A percentile compares a stretch with the other conserved stretches of the same genome.
phyloP scores from a whole-genome alignment of 2,113 vertebrate species.

The Todiramphus saurophagus region DNA sequence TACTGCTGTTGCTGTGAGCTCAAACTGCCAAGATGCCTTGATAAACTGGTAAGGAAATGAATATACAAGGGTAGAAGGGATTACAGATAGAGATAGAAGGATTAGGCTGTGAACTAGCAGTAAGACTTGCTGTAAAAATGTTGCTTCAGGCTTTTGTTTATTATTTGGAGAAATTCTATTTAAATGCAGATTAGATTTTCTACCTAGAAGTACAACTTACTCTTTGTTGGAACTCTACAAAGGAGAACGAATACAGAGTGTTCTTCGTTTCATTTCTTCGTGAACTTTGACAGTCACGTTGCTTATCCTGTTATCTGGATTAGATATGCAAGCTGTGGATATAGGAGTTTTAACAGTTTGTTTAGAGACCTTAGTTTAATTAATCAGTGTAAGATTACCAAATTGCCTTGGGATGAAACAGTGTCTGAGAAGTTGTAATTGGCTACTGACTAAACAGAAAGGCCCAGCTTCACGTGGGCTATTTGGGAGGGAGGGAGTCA shows the following conservation, averaged over 20 bases:
- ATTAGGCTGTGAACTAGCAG: constrained; percentile 51
- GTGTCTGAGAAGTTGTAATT: constrained; percentile 1
- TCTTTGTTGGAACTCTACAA: constrained; percentile 29
- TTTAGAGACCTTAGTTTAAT: constrained; percentile 16
- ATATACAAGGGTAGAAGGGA: constrained; percentile 43
- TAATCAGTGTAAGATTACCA: constrained; percentile 28
- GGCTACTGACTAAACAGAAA: not conserved
- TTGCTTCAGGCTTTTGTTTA: constrained; percentile 67
- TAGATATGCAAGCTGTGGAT: constrained; percentile 24
- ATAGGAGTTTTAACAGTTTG: not conserved
- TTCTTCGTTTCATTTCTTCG: not conserved
- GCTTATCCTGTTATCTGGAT: constrained; percentile 38
- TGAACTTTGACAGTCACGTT: constrained; percentile 5
- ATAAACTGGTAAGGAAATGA: constrained; percentile 53
- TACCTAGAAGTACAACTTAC: constrained; percentile 43
- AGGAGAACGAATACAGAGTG: constrained; percentile 7
- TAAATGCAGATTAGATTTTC: constrained; percentile 73
- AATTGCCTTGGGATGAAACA: constrained; percentile 6
- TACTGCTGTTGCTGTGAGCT: not conserved
- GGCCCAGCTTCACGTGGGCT: not conserved
- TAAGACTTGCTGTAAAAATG: constrained; percentile 48
- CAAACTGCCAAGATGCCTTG: not conserved
- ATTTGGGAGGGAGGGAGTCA: not conserved
- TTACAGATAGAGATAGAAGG: constrained; percentile 48
- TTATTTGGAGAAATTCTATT: constrained; percentile 69